Evolutionary conservation across 2,888 invertebrate species (phyloP), one percentile per base, ranked within the genome.

Genomic region (Blera fallax): DNA sequence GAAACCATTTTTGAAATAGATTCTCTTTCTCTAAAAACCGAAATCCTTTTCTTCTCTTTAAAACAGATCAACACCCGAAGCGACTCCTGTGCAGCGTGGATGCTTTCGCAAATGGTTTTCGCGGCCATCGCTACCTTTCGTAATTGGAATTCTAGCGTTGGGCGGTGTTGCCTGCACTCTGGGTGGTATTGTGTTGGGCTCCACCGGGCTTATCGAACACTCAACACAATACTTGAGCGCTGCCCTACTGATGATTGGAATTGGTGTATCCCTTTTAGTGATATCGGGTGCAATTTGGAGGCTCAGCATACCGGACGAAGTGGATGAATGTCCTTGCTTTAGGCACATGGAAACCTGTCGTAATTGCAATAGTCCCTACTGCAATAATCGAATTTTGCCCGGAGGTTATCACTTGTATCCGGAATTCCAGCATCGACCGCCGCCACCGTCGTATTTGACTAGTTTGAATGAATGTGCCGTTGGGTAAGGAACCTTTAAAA

Each of bases 211-310:
- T 3, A 90, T 92, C 34, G 92, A 92, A 77, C 92, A 92, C 76
- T 91, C 92, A 2, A 92, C 92, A 10, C 92, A 92, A 58, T 92
- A 92, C 87, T 72, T 92, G 52, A 92, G 92, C 84, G 92, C 92
- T 8, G 91, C 92, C 1, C 85, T 92, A 21, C 87, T 92, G 8
- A 92, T 92, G 92, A 91, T 92, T 77, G 92, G 92, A 87, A 97
- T 98, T 89, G 98, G 98, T 87, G 96, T 98, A 89, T 96, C 98
- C 73, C 93, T 98, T 90, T 96, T 98, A 88, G 97, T 98, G 60
- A 98, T 98, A 84, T 97, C 98, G 85, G 98, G 97, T 1, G 95
- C 98, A 56, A 98, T 98, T 29, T 99, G 98, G 98, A 94, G 97
- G 87, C 93, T 98, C 58, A 97, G 97, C 11, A 94, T 96, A 5